Evolutionary conservation across 1,140 invertebrate species (phyloP).

Genomic region (Polypedilum vanderplanki): DNA sequence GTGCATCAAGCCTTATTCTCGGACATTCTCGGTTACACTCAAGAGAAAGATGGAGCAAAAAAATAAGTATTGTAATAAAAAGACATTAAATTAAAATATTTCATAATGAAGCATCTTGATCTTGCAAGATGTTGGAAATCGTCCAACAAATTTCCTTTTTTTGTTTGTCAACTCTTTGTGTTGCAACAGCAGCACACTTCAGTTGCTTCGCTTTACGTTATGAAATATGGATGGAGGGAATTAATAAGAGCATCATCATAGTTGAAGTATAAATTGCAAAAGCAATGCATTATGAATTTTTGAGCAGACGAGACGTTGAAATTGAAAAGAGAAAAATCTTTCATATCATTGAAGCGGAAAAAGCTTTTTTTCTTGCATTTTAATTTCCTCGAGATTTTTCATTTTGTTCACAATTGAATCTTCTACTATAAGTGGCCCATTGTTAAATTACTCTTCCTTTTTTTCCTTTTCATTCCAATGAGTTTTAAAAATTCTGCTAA

Average conservation of each 20-base stretch:
- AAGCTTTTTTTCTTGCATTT: slow-evolving; percentile 6
- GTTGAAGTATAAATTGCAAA: not conserved
- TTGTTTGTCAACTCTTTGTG: not conserved
- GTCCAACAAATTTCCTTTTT: not conserved
- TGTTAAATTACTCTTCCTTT: too few relatives aligned
- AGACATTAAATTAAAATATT: not conserved
- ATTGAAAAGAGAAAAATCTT: not conserved
- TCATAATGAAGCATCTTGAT: not conserved
- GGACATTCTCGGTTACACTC: not conserved
- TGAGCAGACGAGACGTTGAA: not conserved
- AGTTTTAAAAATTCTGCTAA: too few relatives aligned
- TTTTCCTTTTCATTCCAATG: too few relatives aligned
- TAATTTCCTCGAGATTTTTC: not conserved
- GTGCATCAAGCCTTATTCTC: not conserved
- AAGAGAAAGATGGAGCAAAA: not conserved
- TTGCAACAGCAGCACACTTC: not conserved
- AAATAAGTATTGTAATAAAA: not conserved
- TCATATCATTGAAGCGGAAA: slow-evolving; percentile 1
- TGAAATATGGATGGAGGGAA: slow-evolving; percentile 3
- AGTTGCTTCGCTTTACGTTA: not conserved
- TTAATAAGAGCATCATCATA: slow-evolving; percentile 1
- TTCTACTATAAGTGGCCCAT: not conserved
- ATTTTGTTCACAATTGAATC: not conserved
- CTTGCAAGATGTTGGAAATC: not conserved
- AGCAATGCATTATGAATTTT: not conserved